A percentile compares a stretch with the other conserved stretches of the same genome.
Evolutionary conservation across 2,797 vertebrate species (phyloP).

Genomic region (Molossus alvarezi): DNA sequence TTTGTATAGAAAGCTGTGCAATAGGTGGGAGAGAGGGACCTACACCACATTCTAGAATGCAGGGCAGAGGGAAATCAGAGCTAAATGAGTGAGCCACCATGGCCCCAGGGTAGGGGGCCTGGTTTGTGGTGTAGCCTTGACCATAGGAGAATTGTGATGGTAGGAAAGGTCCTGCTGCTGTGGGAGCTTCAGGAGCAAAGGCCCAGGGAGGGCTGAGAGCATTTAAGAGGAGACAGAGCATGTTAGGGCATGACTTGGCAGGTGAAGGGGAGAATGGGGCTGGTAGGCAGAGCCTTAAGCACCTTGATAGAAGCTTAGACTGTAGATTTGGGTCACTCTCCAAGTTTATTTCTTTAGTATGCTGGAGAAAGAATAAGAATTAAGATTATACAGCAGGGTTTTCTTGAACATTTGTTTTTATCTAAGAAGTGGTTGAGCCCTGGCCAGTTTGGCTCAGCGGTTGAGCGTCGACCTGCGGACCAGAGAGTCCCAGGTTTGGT

Average conservation of each 20-base stretch:
- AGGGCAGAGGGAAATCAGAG: neutral
- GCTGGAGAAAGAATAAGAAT: neutral
- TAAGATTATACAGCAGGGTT: neutral
- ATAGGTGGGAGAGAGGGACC: neutral
- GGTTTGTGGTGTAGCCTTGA: neutral
- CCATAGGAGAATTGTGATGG: neutral
- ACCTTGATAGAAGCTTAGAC: neutral
- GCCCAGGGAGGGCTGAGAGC: neutral
- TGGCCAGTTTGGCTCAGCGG: too few relatives aligned
- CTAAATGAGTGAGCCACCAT: neutral
- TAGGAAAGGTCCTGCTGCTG: neutral
- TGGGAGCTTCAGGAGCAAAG: neutral
- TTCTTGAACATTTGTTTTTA: slow-evolving; percentile 35
- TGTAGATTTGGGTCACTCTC: neutral
- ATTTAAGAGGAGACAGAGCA: neutral
- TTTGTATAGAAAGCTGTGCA: neutral
- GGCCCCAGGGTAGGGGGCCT: neutral
- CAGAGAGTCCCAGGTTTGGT: too few relatives aligned
- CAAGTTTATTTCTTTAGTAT: neutral
- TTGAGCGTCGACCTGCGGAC: too few relatives aligned
- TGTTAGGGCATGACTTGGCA: neutral
- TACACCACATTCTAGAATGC: neutral
- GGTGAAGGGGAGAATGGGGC: neutral
- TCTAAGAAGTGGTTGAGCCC: neutral
- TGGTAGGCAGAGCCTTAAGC: neutral